A percentile compares a stretch with the other conserved stretches of the same genome.
Conservation (phyloP, 1,140 invertebrate genomes). For the Zaprionus ornatus region DNA sequence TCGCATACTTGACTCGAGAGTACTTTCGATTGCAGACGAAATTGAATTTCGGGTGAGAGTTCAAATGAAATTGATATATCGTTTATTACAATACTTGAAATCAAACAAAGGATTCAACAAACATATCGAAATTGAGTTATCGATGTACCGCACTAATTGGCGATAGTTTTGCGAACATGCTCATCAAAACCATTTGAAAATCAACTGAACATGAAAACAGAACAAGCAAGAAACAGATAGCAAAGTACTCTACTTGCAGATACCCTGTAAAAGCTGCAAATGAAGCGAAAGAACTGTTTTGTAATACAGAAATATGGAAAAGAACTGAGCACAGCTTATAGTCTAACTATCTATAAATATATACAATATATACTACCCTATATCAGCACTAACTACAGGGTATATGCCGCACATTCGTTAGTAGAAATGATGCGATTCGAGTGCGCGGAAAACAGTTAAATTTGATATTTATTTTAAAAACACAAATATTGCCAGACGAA, state of each 20-base stretch:
- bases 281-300: no score
- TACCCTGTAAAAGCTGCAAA: background rate
- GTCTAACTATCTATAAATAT: no score
- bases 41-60: no score
- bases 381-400: background rate
- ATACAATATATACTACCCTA: no score
- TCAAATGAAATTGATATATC: background rate
- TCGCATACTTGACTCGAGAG: conserved; percentile 14
- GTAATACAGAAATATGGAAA: no score
- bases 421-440: background rate
- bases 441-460: conserved; percentile 5
- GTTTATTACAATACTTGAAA: no score
- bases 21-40: background rate
- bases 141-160: background rate
- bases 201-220: background rate
- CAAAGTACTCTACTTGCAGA: background rate
- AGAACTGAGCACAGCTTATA: no score
- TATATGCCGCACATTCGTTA: background rate
- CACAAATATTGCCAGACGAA: conserved; percentile 26
- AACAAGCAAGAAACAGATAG: background rate
- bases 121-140: background rate
- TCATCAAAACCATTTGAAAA: no score
- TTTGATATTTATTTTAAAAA: conserved; percentile 30
- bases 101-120: no score
- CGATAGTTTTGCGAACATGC: background rate